phyloP scores from a whole-genome alignment of 2,888 invertebrate species.

The Archips crataeganus region DNA sequence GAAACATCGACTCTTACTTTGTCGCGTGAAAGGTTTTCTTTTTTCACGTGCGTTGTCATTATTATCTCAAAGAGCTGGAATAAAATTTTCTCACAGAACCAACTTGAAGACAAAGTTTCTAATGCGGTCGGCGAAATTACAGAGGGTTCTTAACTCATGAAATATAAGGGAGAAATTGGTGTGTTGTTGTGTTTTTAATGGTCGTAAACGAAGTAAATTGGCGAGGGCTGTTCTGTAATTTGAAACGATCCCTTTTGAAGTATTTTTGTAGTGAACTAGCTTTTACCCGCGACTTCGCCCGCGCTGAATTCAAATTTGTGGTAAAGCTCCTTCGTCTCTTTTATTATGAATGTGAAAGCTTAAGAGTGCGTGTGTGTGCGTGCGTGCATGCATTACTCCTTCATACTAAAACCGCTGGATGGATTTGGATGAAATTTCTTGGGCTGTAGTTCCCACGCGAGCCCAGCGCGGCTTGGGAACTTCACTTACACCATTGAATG shows the following conservation, averaged over 20 bases:
- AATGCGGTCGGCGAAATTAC: constrained; percentile 5
- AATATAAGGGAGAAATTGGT: constrained; percentile 9
- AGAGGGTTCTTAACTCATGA: not conserved
- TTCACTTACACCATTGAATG: too few species aligned
- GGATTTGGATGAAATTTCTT: too few species aligned
- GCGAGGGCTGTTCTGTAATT: constrained; percentile 12
- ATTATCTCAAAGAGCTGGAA: constrained; percentile 32
- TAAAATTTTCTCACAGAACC: constrained; percentile 2
- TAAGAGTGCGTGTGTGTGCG: too few species aligned
- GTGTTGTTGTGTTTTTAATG: constrained; percentile 6
- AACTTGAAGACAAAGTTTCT: constrained; percentile 17
- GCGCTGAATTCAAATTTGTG: too few species aligned
- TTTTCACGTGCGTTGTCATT: constrained; percentile 33
- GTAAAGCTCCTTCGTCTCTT: too few species aligned
- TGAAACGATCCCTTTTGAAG: constrained; percentile 7
- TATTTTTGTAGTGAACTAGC: too few species aligned
- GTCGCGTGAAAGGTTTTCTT: constrained; percentile 16
- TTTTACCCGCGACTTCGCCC: too few species aligned
- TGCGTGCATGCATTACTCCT: too few species aligned
- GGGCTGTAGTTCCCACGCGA: too few species aligned
- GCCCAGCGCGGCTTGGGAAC: too few species aligned
- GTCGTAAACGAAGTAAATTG: constrained; percentile 11
- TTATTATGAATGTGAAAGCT: too few species aligned
- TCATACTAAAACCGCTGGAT: too few species aligned
- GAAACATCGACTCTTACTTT: not conserved